phyloP scores from a whole-genome alignment of 2,113 vertebrate species.

The Chionodraco myersi region DNA sequence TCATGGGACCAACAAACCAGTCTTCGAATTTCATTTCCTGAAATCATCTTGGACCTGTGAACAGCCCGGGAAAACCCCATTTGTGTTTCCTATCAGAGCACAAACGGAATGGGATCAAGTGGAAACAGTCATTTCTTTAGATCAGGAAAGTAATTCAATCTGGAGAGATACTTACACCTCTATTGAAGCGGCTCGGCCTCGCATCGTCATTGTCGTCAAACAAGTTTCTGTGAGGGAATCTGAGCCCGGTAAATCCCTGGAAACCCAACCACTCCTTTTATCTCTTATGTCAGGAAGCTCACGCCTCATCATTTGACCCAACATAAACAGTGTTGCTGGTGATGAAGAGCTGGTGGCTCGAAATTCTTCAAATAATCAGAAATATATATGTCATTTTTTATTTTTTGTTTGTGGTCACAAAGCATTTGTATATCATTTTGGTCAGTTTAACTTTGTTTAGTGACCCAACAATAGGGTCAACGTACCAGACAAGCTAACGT shows the following conservation, averaged over 20 bases:
- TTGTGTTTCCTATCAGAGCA: constrained; percentile 27
- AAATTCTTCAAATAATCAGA: constrained; percentile 22
- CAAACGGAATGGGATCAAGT: constrained; percentile 49
- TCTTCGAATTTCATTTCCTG: background rate
- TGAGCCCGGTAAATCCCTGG: constrained; percentile 71
- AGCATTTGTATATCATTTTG: no score
- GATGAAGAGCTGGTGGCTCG: background rate
- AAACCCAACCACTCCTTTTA: constrained; percentile 67
- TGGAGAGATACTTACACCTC: constrained; percentile 45
- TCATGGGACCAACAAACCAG: background rate
- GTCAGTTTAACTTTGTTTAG: no score
- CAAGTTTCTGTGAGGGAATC: constrained; percentile 51
- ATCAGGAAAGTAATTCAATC: constrained; percentile 43
- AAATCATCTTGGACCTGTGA: background rate
- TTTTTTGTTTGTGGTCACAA: no score
- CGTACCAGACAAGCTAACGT: no score
- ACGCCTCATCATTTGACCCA: constrained; percentile 17
- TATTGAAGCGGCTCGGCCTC: constrained; percentile 40
- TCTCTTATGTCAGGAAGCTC: constrained; percentile 42
- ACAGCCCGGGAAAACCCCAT: constrained; percentile 12
- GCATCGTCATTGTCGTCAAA: constrained; percentile 48
- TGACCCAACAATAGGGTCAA: no score
- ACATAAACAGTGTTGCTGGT: background rate
- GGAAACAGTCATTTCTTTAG: constrained; percentile 47
- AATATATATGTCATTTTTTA: background rate